Evolutionary conservation across 2,888 invertebrate species (phyloP), one percentile per base, ranked within the genome.

Genomic region (Dinocampus coccinellae): DNA sequence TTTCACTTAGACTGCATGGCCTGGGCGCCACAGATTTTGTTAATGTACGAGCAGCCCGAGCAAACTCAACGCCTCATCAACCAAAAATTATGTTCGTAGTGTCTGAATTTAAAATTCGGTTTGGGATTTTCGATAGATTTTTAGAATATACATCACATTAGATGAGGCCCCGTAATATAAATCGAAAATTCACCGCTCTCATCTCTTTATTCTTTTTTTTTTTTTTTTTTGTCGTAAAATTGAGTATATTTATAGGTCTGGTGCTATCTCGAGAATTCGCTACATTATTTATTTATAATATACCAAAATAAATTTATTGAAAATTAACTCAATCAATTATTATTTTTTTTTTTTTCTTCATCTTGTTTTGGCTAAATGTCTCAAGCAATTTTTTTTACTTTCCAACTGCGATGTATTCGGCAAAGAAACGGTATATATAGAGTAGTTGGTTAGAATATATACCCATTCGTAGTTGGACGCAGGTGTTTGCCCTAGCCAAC

Each of bases 211-310:
- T 47, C 29, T 29, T 7, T 7, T 33, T 34, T 34, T 22, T 4
- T 47, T 7, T 29, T 7, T 7, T 33, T 34, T 34, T 22, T 34
- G 57, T 73, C 70, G 70, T 75, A 74, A 76, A n/a, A 82, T 82
- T 82, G 82, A 83, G 83, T 81, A 84, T 84, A 84, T 84, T 84
- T 84, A 84, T 84, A 80, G 81, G 83, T 83, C 84, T 81, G 83
- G 81, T 81, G 83, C 82, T 84, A 81, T 80, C 73, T 79, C 72
- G 69, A 80, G 81, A 84, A 84, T 84, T 80, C 78, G 80, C 81
- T 82, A 82, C 75, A 80, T 78, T 78, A 77, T 78, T 78, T 76
- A 76, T 75, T 70, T 77, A 76, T 74, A 78, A 76, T 29, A 52
- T 39, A 60, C 36, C 24, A 64, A 26, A 16, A 9, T 42, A 34